Conservation (phyloP, 2,797 vertebrate species). For the Syngnathus acus region DNA sequence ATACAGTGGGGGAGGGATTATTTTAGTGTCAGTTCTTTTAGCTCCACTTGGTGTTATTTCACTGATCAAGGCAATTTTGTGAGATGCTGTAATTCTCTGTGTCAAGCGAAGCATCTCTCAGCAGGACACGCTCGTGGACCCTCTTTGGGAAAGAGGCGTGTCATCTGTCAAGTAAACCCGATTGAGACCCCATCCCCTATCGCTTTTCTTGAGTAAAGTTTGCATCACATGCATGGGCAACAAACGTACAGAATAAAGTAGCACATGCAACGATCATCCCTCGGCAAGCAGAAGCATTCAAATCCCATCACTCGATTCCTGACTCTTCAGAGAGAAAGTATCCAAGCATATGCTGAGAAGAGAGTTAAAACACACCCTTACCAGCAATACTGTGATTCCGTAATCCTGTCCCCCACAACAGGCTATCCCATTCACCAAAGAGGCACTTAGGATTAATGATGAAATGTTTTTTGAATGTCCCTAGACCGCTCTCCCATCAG, state of each 20-base stretch:
- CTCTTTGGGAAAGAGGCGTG: conserved; percentile 35
- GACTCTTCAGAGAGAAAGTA: conserved; percentile 29
- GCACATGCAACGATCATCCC: conserved; percentile 12
- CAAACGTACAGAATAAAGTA: not conserved
- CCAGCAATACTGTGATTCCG: conserved; percentile 58
- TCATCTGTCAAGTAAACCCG: conserved; percentile 39
- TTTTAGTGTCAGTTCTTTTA: conserved; percentile 14
- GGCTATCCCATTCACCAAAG: conserved; percentile 64
- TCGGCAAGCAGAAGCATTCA: conserved; percentile 9
- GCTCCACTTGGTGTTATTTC: conserved; percentile 31
- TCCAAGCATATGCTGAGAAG: conserved; percentile 29
- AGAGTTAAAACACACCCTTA: conserved; percentile 60
- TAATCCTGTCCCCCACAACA: conserved; percentile 56
- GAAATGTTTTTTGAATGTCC: conserved; percentile 55
- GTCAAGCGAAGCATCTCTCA: conserved; percentile 51
- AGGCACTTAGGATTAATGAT: conserved; percentile 67
- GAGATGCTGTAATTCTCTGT: conserved; percentile 15
- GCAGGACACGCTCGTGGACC: conserved; percentile 51
- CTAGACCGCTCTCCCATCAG: conserved; percentile 64
- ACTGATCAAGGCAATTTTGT: conserved; percentile 22
- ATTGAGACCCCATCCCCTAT: conserved; percentile 12
- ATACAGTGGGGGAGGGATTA: conserved; percentile 14
- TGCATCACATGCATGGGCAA: conserved; percentile 32
- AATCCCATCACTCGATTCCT: conserved; percentile 16
- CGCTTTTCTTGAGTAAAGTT: conserved; percentile 33